phyloP scores from a whole-genome alignment of 2,888 invertebrate species.

The Drosophila anceps region DNA sequence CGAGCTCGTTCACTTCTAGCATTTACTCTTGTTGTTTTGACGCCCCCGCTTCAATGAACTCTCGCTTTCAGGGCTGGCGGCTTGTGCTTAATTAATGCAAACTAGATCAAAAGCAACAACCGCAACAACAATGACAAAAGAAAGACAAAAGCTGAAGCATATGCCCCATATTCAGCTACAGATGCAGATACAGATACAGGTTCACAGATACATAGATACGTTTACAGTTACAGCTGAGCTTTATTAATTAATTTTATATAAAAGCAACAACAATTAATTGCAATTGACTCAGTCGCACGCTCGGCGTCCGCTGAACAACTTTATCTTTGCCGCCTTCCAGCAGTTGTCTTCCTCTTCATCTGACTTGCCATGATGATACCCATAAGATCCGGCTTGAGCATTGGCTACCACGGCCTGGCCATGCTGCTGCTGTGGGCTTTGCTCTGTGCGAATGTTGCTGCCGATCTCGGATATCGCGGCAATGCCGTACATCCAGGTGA shows the following conservation, averaged over 20 bases:
- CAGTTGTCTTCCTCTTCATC: background rate
- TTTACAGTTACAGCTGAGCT: slow-evolving; percentile 28
- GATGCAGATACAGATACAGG: background rate
- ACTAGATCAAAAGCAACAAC: slow-evolving; percentile 49
- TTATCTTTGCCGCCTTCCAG: background rate
- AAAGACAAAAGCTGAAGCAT: slow-evolving; percentile 30
- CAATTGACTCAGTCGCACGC: slow-evolving; percentile 80
- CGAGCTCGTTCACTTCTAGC: background rate
- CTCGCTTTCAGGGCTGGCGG: slow-evolving; percentile 65
- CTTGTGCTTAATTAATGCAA: slow-evolving; percentile 63
- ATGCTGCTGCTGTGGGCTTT: slow-evolving; percentile 47
- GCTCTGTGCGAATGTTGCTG: slow-evolving; percentile 37
- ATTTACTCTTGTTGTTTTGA: slow-evolving; percentile 2
- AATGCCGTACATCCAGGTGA: slow-evolving; percentile 81
- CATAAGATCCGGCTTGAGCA: slow-evolving; percentile 14
- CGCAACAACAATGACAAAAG: slow-evolving; percentile 2
- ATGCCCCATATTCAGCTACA: slow-evolving; percentile 42
- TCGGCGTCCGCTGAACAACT: slow-evolving; percentile 51
- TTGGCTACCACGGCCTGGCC: slow-evolving; percentile 11
- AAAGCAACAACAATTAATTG: slow-evolving; percentile 84
- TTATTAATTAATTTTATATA: slow-evolving; percentile 83
- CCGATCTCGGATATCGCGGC: slow-evolving; percentile 78
- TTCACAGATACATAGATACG: slow-evolving; percentile 13
- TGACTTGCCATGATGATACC: slow-evolving; percentile 13
- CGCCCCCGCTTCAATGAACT: slow-evolving; percentile 45